Base-by-base conservation (phyloP, 1,140 invertebrate species). In the Reticulitermes speratus region DNA sequence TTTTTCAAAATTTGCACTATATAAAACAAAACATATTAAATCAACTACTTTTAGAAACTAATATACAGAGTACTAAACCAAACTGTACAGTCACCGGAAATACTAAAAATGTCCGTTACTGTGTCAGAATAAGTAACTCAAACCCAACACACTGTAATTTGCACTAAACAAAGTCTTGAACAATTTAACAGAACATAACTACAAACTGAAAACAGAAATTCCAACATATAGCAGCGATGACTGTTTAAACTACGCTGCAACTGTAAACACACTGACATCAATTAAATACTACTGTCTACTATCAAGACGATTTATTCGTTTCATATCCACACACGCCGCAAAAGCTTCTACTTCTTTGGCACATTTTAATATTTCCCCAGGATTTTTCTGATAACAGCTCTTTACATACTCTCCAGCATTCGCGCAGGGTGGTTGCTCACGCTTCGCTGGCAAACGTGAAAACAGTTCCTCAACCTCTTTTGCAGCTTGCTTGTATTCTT, bases 311-410 rank as follows among this genome's bases (percentile, higher is more conserved):
- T 84, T 55, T 52, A 52, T 48, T 84, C 85, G 85, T 30, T 82
- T 86, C 23, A 44, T 55, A 83, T 86, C 81, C 14, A 87, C 85
- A 87, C 87, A 87, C 25, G 84, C n/a, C 23, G 84, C 83, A 87
- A 87, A 87, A n/a, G 52, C 48, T 30, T 85, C 38, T 52, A 87
- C 87, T 86, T 87, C 84, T 55, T 87, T 75, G n/a, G 85, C 55
- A 87, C 87, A 87, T 19, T 86, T 85, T 38, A 87, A 59, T 83
- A 75, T 44, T 87, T 86, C 75, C 44, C 85, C 82, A 44, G 84
- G 84, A 87, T 87, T 87, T 14, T 52, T 59, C 48, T 86, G n/a
- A 23, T 87, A 87, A 83, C 87, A 87, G 55, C 65, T 83, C 16
- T 83, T 59, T 8, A 87, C 59, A 32, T 44, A 65, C 83, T 75